phyloP scores from a whole-genome alignment of 2,888 invertebrate species.

The Parnassius apollo region DNA sequence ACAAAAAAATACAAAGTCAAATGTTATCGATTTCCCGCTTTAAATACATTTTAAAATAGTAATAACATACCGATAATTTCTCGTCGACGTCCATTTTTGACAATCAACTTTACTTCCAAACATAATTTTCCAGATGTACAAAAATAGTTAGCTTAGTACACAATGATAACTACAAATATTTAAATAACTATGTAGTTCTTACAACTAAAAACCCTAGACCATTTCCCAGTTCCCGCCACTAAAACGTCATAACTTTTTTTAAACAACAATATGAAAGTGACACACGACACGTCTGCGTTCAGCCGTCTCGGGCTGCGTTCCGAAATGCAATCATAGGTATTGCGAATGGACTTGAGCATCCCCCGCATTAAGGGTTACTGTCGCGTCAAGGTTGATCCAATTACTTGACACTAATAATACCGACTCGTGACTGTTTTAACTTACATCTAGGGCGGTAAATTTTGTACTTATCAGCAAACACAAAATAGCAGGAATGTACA shows the following conservation, averaged over 20 bases:
- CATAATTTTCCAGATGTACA: slow-evolving; percentile 51
- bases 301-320: slow-evolving; percentile 44
- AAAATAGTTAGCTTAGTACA: neutral
- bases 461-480: slow-evolving; percentile 2
- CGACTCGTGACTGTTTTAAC: slow-evolving; percentile 35
- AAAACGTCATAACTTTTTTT: slow-evolving; percentile 24
- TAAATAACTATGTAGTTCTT: slow-evolving; percentile 1
- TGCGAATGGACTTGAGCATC: slow-evolving; percentile 51
- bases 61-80: slow-evolving; percentile 30
- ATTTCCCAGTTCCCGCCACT: slow-evolving; percentile 27
- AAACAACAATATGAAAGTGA: slow-evolving; percentile 9
- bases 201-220: slow-evolving; percentile 5
- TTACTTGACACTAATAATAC: slow-evolving; percentile 62
- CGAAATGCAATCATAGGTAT: slow-evolving; percentile 51
- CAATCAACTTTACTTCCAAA: slow-evolving; percentile 82
- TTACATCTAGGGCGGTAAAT: slow-evolving; percentile 26
- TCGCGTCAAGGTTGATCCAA: slow-evolving; percentile 76
- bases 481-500: neutral
- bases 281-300: slow-evolving; percentile 33
- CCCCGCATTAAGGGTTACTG: slow-evolving; percentile 66
- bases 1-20: too few species aligned
- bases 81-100: slow-evolving; percentile 76
- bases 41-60: too few species aligned
- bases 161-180: neutral
- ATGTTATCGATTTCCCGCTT: too few species aligned